Evolutionary conservation across 2,888 invertebrate genomes (phyloP).

Genomic region (Eupithecia abbreviata): DNA sequence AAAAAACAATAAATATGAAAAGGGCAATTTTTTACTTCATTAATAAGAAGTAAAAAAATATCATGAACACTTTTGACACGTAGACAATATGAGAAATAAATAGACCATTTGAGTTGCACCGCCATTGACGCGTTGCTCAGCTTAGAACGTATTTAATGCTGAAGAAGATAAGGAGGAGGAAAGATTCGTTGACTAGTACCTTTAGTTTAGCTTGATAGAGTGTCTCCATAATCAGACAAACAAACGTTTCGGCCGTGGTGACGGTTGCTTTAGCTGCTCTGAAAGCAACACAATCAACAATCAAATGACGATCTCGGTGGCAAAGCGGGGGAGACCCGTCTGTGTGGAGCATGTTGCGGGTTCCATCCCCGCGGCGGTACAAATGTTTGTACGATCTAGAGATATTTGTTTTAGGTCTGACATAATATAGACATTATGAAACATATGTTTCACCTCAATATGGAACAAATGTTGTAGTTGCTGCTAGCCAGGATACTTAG

Average conservation of each 20-base stretch:
- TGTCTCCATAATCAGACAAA: conserved; percentile 28
- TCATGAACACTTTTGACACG: background rate
- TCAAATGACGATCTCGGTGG: background rate
- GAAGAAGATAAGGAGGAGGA: background rate
- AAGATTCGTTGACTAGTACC: conserved; percentile 34
- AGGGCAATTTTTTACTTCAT: no score
- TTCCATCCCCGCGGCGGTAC: background rate
- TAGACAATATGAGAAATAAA: background rate
- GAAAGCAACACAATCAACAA: conserved; percentile 30
- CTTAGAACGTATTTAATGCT: background rate
- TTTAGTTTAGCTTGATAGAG: conserved; percentile 58
- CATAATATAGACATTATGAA: no score
- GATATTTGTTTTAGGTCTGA: no score
- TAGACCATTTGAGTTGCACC: background rate
- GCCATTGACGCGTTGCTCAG: background rate
- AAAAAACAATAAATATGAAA: background rate
- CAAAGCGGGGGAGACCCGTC: background rate
- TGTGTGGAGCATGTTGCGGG: background rate
- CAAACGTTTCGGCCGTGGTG: conserved; percentile 34
- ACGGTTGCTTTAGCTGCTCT: conserved; percentile 42
- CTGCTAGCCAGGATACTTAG: no score
- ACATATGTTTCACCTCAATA: no score
- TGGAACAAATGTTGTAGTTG: no score
- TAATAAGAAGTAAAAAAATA: background rate
- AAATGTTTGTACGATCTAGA: background rate